Percentiles rank a stretch among this genome's conserved stretches.
These are phyloP conservation scores for Luehdorfia chinensis DNA, from an alignment of 1,140 invertebrate species.

Conservation along the genomic window DNA sequence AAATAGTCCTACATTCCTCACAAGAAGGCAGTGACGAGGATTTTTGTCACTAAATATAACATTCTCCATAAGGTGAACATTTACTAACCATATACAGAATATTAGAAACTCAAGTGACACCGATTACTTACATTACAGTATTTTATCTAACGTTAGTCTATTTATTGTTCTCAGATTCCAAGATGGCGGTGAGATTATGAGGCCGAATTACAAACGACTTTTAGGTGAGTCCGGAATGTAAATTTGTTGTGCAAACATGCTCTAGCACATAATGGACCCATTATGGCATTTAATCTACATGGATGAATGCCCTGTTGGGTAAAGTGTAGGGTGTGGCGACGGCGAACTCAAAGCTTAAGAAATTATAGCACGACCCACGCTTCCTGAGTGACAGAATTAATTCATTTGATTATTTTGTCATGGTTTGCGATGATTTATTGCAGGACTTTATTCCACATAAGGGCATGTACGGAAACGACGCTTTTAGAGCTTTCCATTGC, in stretches of 20 bases:
- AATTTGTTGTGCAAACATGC: conserved; percentile 44
- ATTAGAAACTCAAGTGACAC: conserved; percentile 11
- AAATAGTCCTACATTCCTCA: too few relatives aligned
- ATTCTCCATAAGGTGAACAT: too few relatives aligned
- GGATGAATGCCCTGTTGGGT: conserved; percentile 36
- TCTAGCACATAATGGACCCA: conserved; percentile 44
- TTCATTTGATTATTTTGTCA: conserved; percentile 51
- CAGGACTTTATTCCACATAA: conserved; percentile 16
- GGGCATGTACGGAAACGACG: conserved; percentile 8
- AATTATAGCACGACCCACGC: conserved; percentile 52
- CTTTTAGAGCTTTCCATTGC: conserved; percentile 9
- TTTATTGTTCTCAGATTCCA: conserved; percentile 54
- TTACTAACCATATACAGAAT: too few relatives aligned
- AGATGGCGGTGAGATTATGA: conserved; percentile 60
- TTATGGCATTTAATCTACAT: conserved; percentile 49
- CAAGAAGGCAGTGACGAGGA: too few relatives aligned
- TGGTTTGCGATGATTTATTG: conserved; percentile 38
- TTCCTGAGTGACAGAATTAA: conserved; percentile 37
- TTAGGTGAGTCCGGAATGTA: conserved; percentile 54
- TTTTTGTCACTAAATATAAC: too few relatives aligned
- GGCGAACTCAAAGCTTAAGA: conserved; percentile 27
- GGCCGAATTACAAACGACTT: conserved; percentile 34
- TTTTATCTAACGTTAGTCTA: conserved; percentile 19
- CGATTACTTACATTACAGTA: conserved; percentile 16
- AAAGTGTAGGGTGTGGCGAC: conserved; percentile 43